Conservation (phyloP, 2,888 invertebrate species). For the Syrista parreyssii region DNA sequence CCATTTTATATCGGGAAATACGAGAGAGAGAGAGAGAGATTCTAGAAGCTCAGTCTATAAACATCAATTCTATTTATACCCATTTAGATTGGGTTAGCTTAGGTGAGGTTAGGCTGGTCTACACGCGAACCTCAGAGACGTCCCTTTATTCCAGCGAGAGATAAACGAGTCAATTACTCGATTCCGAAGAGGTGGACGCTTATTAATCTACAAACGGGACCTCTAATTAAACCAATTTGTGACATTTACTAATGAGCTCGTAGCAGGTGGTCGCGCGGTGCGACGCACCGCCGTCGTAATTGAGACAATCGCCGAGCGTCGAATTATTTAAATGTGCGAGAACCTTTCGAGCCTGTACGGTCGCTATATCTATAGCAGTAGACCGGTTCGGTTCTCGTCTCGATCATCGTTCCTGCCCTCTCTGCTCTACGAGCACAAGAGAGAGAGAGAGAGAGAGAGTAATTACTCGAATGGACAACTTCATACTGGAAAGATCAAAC, state of each 20-base stretch:
- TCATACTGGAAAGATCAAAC: background rate
- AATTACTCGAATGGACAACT: background rate
- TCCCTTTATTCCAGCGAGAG: slow-evolving; percentile 19
- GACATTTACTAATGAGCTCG: slow-evolving; percentile 42
- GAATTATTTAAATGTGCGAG: background rate
- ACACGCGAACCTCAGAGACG: background rate
- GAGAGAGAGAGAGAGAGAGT: too few species aligned
- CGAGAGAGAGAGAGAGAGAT: background rate
- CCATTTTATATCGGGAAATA: background rate
- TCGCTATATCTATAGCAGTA: background rate
- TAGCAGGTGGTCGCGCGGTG: background rate
- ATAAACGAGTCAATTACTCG: slow-evolving; percentile 44
- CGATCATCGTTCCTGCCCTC: background rate
- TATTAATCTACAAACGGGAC: slow-evolving; percentile 44
- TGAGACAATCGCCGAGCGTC: background rate
- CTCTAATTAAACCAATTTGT: slow-evolving; percentile 51
- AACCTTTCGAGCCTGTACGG: background rate
- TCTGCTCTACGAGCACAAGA: background rate
- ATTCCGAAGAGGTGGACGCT: slow-evolving; percentile 33
- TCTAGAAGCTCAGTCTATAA: background rate
- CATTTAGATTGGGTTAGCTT: background rate
- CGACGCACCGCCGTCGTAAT: background rate
- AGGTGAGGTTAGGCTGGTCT: background rate
- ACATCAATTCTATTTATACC: background rate
- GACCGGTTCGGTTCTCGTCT: background rate